Percentiles rank a stretch among this genome's conserved stretches.
These are phyloP conservation scores for Axis porcinus DNA, from an alignment of 2,113 vertebrate species.

Conservation along the genomic window DNA sequence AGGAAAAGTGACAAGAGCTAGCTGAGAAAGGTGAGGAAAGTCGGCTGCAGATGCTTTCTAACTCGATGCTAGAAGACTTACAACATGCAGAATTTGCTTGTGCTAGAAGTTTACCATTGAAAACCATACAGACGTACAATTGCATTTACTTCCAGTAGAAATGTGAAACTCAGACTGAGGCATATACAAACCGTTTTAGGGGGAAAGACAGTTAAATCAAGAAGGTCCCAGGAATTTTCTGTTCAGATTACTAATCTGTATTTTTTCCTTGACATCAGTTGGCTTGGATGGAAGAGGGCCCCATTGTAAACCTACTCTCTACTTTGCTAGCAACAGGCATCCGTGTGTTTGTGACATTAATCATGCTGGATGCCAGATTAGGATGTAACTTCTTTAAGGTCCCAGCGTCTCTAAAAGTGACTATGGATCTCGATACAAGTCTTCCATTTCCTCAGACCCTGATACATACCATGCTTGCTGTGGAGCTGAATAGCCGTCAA, in stretches of 20 bases:
- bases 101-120: neutral
- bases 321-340: neutral
- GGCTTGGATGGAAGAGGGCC: neutral
- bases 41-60: neutral
- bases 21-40: neutral
- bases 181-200: neutral
- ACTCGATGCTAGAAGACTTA: neutral
- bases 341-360: neutral
- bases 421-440: neutral
- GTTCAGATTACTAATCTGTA: neutral
- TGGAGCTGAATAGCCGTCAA: constrained; percentile 78
- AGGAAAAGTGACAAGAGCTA: neutral
- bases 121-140: neutral
- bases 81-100: neutral
- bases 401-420: neutral
- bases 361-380: neutral
- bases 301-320: neutral
- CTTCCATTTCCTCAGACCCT: constrained; percentile 73
- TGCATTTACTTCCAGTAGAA: neutral
- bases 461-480: constrained; percentile 81
- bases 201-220: neutral
- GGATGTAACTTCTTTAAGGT: neutral
- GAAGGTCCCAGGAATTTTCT: neutral
- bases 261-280: neutral
- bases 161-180: neutral